Percentiles rank a stretch among this genome's conserved stretches.
Conservation (phyloP, 2,888 invertebrate species). For the Cantharis lateralis region DNA sequence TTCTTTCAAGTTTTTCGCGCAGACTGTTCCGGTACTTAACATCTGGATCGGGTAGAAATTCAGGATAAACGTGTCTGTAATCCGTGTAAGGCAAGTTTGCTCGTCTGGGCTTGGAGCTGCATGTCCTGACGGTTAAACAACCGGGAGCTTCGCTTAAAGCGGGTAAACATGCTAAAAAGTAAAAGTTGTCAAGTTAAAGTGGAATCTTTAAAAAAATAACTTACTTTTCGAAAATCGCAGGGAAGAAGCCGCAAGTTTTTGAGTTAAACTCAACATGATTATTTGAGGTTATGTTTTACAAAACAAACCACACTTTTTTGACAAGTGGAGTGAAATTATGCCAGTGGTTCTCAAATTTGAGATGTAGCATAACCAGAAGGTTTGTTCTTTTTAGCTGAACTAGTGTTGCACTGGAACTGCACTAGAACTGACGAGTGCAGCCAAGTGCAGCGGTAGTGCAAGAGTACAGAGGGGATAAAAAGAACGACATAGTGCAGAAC, state of each 20-base stretch:
- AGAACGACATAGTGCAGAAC: too few species aligned
- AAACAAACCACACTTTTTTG: neutral
- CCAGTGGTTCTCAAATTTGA: neutral
- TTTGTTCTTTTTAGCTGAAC: too few species aligned
- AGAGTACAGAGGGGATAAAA: too few species aligned
- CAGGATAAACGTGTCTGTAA: slow-evolving; percentile 79
- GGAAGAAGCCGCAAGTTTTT: neutral
- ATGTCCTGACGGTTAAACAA: neutral
- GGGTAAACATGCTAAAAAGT: neutral
- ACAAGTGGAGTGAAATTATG: neutral
- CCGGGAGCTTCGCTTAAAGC: neutral
- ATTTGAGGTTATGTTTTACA: neutral
- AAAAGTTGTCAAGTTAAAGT: neutral
- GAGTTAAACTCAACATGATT: neutral
- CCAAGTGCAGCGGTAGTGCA: too few species aligned
- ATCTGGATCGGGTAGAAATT: slow-evolving; percentile 89
- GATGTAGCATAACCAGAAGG: too few species aligned
- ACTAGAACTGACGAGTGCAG: too few species aligned
- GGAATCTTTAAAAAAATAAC: neutral
- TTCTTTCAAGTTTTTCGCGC: slow-evolving; percentile 86
- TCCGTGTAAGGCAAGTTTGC: slow-evolving; percentile 50
- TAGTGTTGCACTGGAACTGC: too few species aligned
- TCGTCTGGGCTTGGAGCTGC: neutral
- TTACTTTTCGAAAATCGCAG: neutral
- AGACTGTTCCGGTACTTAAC: slow-evolving; percentile 76